Conservation (phyloP, 2,888 invertebrate species). For the Leistus spinibarbis region DNA sequence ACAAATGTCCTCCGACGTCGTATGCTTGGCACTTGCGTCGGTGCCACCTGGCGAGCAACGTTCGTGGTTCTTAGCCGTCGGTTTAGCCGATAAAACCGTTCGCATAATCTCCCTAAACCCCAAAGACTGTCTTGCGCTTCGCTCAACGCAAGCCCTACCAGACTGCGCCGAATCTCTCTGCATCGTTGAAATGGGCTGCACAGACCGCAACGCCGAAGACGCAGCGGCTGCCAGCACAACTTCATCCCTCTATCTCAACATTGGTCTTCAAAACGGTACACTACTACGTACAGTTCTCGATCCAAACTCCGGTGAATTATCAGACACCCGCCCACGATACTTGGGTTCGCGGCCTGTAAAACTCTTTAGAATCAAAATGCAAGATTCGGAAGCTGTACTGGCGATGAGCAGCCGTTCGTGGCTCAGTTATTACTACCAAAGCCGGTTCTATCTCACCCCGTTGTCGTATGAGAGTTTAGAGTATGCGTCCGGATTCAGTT, state of each 20-base stretch:
- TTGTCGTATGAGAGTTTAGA: slow-evolving; percentile 96
- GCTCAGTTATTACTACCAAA: slow-evolving; percentile 98
- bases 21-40: slow-evolving; percentile 97
- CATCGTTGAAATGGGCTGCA: slow-evolving; percentile 90
- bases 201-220: slow-evolving; percentile 65
- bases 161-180: slow-evolving; percentile 96
- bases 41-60: slow-evolving; percentile 95
- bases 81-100: slow-evolving; percentile 94
- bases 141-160: slow-evolving; percentile 96
- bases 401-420: slow-evolving; percentile 98
- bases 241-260: slow-evolving; percentile 87
- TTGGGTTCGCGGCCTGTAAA: slow-evolving; percentile 95
- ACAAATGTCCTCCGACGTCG: slow-evolving; percentile 94
- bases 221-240: slow-evolving; percentile 70
- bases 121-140: slow-evolving; percentile 90
- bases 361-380: slow-evolving; percentile 93
- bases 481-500: slow-evolving; percentile 95
- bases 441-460: slow-evolving; percentile 92
- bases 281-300: slow-evolving; percentile 92
- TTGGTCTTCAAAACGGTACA: slow-evolving; percentile 96
- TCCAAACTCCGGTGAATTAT: slow-evolving; percentile 93
- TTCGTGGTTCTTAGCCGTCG: slow-evolving; percentile 94
- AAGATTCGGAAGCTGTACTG: slow-evolving; percentile 93
- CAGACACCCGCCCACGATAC: slow-evolving; percentile 96
- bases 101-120: slow-evolving; percentile 97